Evolutionary conservation across 2,797 vertebrate species (phyloP), one percentile per base, ranked within the genome.

Genomic region (Oreochromis mossambicus): DNA sequence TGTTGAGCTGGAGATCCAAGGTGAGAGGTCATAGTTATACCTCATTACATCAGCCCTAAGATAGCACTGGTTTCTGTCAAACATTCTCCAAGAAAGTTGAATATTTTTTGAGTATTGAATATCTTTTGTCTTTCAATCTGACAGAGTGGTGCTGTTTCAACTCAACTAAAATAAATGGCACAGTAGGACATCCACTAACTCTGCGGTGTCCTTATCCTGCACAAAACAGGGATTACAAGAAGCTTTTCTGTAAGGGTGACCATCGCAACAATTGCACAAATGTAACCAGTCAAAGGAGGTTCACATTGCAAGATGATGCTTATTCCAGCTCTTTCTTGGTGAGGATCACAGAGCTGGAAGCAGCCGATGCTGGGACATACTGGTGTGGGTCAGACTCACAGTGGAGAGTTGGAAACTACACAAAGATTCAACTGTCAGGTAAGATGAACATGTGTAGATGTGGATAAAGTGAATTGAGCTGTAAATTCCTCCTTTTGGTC

Each of bases 361-460:
- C 8, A 83, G 24, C 29, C 0, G 94, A 95, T 82, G 58, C 73
- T 78, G 93, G 91, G 82, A 89, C 24, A 26, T 95, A 93, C 90
- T 84, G 87, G 90, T 94, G 94, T 81, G 88, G 83, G 0, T 79
- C 89, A 21, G 78, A 93, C 77, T 6, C 50, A 17, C 11, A 38
- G 9, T 85, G 82, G 75, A 73, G 15, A 2, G 1, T 1, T 32
- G 87, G 17, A 21, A 68, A 80, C 6, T 93, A 89, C 75, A 83
- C 55, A 13, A 77, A 84, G 58, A 85, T 92, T 43, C 79, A 86
- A 0, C 86, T 94, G 24, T 84, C 82, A 52, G 56, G 56, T 61
- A 61, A 61, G 56, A 19, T 61, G 15, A 61, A 61, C 5, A 61
- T 32, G 56, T 58, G 1, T 58, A 58, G 0, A 58, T 17, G 55